A percentile compares a stretch with the other conserved stretches of the same genome.
Conservation (phyloP, 2,888 invertebrate genomes). For the Heliconius cydno region DNA sequence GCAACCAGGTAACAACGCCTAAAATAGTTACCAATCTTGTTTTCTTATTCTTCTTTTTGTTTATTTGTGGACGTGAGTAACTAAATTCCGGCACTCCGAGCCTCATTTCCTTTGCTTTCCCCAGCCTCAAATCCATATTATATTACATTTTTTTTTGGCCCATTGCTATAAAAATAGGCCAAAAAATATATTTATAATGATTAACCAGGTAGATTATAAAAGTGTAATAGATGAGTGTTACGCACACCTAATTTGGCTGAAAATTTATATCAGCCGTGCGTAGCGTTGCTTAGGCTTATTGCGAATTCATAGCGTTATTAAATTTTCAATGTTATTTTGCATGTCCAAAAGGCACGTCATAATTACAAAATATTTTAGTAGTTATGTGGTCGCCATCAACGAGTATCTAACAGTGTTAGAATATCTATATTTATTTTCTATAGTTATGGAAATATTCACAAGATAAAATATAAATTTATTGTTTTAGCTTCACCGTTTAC, state of each 20-base stretch:
- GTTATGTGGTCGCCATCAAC: constrained; percentile 20
- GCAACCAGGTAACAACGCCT: not conserved
- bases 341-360: constrained; percentile 36
- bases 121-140: no score
- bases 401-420: not conserved
- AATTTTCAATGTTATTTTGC: constrained; percentile 39
- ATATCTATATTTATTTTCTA: not conserved
- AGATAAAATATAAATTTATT: not conserved
- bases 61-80: not conserved
- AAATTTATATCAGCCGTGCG: constrained; percentile 29
- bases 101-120: not conserved
- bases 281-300: constrained; percentile 36
- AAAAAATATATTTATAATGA: not conserved
- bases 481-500: no score
- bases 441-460: not conserved
- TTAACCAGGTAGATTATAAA: not conserved
- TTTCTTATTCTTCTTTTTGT: not conserved
- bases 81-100: not conserved
- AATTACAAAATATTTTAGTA: constrained; percentile 36
- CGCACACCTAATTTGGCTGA: constrained; percentile 18
- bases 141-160: no score
- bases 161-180: not conserved
- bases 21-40: not conserved
- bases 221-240: constrained; percentile 9
- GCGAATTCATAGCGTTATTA: constrained; percentile 39